Percentiles rank a stretch among this genome's conserved stretches.
Conservation (phyloP, 1,140 invertebrate species). For the Halictus rubicundus region DNA sequence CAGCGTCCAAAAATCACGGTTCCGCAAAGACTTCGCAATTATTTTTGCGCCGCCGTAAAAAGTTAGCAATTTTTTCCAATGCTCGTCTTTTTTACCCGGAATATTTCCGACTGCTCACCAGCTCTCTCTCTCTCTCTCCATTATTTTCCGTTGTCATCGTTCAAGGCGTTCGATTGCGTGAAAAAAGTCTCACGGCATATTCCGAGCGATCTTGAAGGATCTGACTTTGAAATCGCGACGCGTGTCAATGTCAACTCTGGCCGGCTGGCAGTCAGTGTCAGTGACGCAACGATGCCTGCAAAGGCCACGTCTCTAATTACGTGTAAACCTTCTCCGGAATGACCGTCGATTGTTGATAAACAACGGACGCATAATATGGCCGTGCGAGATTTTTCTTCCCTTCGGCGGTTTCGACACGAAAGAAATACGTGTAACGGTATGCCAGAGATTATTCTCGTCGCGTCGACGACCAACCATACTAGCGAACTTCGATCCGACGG, state of each 20-base stretch:
- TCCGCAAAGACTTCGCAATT: background rate
- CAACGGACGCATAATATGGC: constrained; percentile 1
- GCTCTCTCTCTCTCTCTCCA: background rate
- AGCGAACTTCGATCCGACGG: too few relatives aligned
- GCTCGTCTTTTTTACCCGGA: background rate
- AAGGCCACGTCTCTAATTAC: constrained; percentile 46
- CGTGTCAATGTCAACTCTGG: constrained; percentile 43
- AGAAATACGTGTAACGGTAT: background rate
- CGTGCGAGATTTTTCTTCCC: constrained; percentile 20
- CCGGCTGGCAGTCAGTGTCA: constrained; percentile 46
- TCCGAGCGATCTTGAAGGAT: constrained; percentile 39
- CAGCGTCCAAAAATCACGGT: background rate
- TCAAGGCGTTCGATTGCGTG: constrained; percentile 26
- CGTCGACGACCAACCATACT: too few relatives aligned
- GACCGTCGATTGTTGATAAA: constrained; percentile 42
- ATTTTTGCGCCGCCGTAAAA: background rate
- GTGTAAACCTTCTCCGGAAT: constrained; percentile 32
- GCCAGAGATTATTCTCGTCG: too few relatives aligned
- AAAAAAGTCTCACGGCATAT: constrained; percentile 31
- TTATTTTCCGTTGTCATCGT: constrained; percentile 23
- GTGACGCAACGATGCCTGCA: constrained; percentile 43
- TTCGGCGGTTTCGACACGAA: background rate
- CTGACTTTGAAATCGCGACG: constrained; percentile 49
- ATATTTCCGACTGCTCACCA: background rate
- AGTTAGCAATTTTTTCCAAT: background rate